Base-by-base conservation (phyloP, 1,140 invertebrate genomes). In the Drosophila tsacasi region DNA sequence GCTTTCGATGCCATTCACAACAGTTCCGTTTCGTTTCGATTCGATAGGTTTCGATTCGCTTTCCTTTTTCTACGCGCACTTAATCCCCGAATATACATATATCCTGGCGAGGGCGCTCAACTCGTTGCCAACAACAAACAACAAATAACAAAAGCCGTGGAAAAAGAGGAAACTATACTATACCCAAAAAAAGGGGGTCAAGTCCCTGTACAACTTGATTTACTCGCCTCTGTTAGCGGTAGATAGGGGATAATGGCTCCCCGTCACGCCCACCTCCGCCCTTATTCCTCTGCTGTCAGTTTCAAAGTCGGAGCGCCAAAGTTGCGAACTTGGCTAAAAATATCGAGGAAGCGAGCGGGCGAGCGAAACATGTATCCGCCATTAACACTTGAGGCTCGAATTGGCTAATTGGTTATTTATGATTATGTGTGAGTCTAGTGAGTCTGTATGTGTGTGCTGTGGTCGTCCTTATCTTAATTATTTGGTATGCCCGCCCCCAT, bases 91-190 rank as follows among this genome's bases (percentile, higher is more conserved):
- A 12, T 54, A 21, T 35, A 46, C 12, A 35, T 35, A 35, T 13
- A 35, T 50, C 44, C 49, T 39, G 32, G 44, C 44, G 68, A 89
- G 85, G 75, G 78, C 75, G 79, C 81, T 76, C 81, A 90, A 84
- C 85, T 90, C 81, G 85, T 90, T 91, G 86, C 87, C 85, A 90
- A 90, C 82, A 90, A 91, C 86, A 91, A 90, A 90, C 73, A 78
- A 76, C 73, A 75, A 83, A 87, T 81, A 85, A 78, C 64, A 63
- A 77, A 44, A 32, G 10, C 39, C 39, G 23, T 47, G 46, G 63
- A 63, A 50, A 50, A 30, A 1, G 19, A 39, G 54, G 54, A 57
- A 57, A 50, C 17, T 19, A 58, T 32, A 49, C 59, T n/a, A n/a
- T n/a, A n/a, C 54, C 15, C 62, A 59, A 57, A 79, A 79, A 91